Base-by-base conservation (phyloP, 2,888 invertebrate genomes). In the Melanchra persicariae region DNA sequence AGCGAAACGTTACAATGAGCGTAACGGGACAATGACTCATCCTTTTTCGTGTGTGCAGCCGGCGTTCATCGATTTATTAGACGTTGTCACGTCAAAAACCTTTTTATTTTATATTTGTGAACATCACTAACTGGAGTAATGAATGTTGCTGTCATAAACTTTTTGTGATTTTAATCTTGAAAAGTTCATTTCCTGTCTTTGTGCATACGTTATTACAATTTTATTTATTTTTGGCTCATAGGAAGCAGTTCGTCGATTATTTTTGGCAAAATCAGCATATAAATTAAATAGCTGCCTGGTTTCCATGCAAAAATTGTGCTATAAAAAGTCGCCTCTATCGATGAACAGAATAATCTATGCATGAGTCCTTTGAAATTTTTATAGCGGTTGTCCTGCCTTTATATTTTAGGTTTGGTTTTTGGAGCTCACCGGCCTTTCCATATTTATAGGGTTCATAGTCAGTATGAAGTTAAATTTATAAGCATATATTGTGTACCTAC, bases 291-390 rank as follows among this genome's bases (percentile, higher is more conserved):
- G n/a, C 71, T 68, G 17, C 57, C 66, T 49, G 55, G 51, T 52
- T 59, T 43, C 24, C 40, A 62, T 67, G 67, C 52, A 61, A 68
- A 77, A 62, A 73, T 9, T 24, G 17, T 40, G 40, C 57, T 58
- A 51, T 67, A 52, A 72, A 79, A 77, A 70, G 45, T 62, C 52
- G 8, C 34, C 34, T 71, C 55, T 73, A 77, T 82, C 67, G 78
- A 64, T 55, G 45, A 43, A 70, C 45, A 52, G 40, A 72, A 68
- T 82, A 77, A 81, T 81, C 64, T 78, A 79, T 79, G 79, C 82
- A 82, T 77, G 51, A 82, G 54, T 55, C 73, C 58, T 79, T 72
- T 82, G 73, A 82, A 73, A 79, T 77, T 81, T 81, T 68, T 82
- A 59, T 63, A 77, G 67, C 82, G 58, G 67, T 47, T 47, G 55